Percentiles rank a stretch among this genome's conserved stretches.
Conservation (phyloP, 2,888 invertebrate species). For the Pristionchus japonicus region DNA sequence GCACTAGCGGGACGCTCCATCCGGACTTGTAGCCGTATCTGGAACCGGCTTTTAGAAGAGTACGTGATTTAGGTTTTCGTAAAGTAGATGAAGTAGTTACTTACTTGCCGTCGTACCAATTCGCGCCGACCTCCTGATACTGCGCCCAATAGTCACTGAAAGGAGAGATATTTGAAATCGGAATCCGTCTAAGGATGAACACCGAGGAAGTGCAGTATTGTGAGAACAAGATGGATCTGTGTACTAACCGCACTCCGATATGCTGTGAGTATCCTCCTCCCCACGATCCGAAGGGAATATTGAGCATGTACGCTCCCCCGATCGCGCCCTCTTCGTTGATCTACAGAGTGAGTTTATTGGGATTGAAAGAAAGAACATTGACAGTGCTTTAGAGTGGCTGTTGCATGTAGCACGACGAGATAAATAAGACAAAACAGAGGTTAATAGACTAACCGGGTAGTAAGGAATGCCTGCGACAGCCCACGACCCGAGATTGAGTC, state of each 20-base stretch:
- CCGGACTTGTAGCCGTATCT: conserved; percentile 58
- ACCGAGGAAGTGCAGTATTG: background rate
- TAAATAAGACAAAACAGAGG: too few species aligned
- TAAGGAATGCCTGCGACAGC: conserved; percentile 71
- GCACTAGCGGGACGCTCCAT: conserved; percentile 68
- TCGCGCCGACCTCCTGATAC: conserved; percentile 66
- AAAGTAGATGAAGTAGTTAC: background rate
- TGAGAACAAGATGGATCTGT: background rate
- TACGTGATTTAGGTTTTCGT: background rate
- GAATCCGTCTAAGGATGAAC: background rate
- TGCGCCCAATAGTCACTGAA: conserved; percentile 71
- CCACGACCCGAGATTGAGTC: conserved; percentile 65
- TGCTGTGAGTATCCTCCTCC: conserved; percentile 70
- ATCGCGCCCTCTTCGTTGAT: conserved; percentile 63
- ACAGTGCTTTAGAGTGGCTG: too few species aligned
- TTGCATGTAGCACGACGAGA: too few species aligned
- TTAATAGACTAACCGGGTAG: conserved; percentile 64
- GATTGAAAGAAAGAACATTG: too few species aligned
- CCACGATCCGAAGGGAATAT: conserved; percentile 69
- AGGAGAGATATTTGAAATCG: background rate
- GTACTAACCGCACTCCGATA: conserved; percentile 62
- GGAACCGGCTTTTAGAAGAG: background rate
- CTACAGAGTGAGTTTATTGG: background rate
- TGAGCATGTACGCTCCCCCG: conserved; percentile 61
- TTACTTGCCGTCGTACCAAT: conserved; percentile 65